Evolutionary conservation across 37 sponge, comb jelly and placozoan species (phyloP).

Genomic region (Halisarca cf. caerulea): DNA sequence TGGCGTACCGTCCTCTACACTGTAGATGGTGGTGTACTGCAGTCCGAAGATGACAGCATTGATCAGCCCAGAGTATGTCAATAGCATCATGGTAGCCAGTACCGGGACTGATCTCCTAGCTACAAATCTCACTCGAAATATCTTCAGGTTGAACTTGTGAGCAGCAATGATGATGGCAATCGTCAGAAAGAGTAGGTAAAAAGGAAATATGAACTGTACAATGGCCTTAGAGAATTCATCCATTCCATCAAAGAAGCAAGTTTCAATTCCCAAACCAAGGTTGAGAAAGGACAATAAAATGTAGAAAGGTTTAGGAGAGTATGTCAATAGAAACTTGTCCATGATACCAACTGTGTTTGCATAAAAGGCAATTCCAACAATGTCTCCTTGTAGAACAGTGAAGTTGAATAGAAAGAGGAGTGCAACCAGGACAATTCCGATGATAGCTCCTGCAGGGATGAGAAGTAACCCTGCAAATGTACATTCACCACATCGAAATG

Average conservation of each 20-base stretch:
- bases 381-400: constrained; percentile 40
- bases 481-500: constrained; percentile 26
- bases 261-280: constrained; percentile 29
- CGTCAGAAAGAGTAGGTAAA: constrained; percentile 50
- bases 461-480: constrained; percentile 6
- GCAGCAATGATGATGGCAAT: constrained; percentile 20
- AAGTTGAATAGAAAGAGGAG: constrained; percentile 30
- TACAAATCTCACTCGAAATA: constrained; percentile 10
- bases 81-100: constrained; percentile 40
- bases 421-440: constrained; percentile 39
- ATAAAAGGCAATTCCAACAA: constrained; percentile 56
- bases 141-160: constrained; percentile 3
- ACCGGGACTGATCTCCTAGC: constrained; percentile 32
- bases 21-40: constrained; percentile 27
- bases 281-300: constrained; percentile 49
- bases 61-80: constrained; percentile 33
- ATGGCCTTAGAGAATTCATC: constrained; percentile 43
- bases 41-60: constrained; percentile 12
- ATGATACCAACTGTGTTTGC: constrained; percentile 28
- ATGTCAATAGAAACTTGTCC: constrained; percentile 6
- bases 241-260: constrained; percentile 75
- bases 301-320: constrained; percentile 21
- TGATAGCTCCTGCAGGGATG: constrained; percentile 4
- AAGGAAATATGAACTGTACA: constrained; percentile 59
- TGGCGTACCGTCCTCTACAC: neutral